Conservation (phyloP, 1,140 invertebrate genomes). For the Apis cerana region DNA sequence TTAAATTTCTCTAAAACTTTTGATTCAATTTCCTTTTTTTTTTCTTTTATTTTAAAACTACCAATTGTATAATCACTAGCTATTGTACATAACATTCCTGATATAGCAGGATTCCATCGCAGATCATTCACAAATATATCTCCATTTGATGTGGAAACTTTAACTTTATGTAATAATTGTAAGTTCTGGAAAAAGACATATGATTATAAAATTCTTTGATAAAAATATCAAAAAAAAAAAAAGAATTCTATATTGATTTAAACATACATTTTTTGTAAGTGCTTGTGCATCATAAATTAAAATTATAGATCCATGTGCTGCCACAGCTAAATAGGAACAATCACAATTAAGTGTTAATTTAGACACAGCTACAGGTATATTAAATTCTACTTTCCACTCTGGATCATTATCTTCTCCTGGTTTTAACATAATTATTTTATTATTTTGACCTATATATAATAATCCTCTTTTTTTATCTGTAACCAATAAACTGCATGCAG, state of each 20-base stretch:
- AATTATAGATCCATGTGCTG: constrained; percentile 63
- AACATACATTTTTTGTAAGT: constrained; percentile 67
- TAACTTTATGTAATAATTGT: constrained; percentile 70
- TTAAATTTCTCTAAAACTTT: constrained; percentile 67
- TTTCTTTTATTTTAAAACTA: constrained; percentile 72
- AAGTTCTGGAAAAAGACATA: constrained; percentile 64
- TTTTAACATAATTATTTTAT: constrained; percentile 73
- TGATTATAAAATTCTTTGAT: constrained; percentile 27
- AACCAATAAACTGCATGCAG: constrained; percentile 70
- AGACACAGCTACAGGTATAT: constrained; percentile 64
- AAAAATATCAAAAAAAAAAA: background rate
- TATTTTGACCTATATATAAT: constrained; percentile 73
- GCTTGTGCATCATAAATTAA: constrained; percentile 73
- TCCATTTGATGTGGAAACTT: constrained; percentile 59
- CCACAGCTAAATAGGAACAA: constrained; percentile 73
- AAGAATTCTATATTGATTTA: constrained; percentile 2
- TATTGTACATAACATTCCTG: constrained; percentile 75
- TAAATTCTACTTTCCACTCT: constrained; percentile 73
- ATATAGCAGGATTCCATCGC: constrained; percentile 77
- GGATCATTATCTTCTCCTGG: constrained; percentile 57
- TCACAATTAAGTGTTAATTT: constrained; percentile 76
- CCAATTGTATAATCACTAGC: constrained; percentile 75
- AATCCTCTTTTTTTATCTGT: constrained; percentile 74
- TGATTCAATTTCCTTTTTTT: constrained; percentile 65
- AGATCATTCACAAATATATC: constrained; percentile 69